Base-by-base conservation (phyloP, 2,113 vertebrate species). In the Colius striatus region DNA sequence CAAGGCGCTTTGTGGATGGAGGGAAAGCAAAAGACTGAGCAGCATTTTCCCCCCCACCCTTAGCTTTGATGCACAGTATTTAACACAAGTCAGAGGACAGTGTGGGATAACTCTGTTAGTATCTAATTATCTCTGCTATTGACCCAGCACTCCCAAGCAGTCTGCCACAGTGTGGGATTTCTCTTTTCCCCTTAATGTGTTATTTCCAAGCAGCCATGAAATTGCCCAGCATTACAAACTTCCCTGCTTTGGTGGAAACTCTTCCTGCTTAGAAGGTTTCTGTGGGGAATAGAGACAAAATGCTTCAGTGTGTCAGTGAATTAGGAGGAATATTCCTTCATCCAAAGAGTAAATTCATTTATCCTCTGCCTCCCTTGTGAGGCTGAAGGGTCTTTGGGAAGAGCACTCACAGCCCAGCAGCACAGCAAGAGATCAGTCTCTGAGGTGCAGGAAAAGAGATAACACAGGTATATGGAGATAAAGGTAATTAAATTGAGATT, bases 61-160 rank as follows among this genome's bases (percentile, higher is more conserved):
- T 51, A 36, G 67, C 36, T 79, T 54, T 55, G 61, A 66, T 57
- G 71, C 29, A 51, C 48, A 74, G 13, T 12, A 8, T 61, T 75
- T n/a, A 73, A 45, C 16, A 41, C 61, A 10, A n/a, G 34, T 82
- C 47, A 26, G 82, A 73, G 51, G 45, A 83, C 27, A 21, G 30
- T 21, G 70, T 68, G 34, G 71, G 77, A 50, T 91, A 95, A 82
- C 82, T 78, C 77, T 22, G 57, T 72, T 83, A 68, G 80, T 48
- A 76, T 61, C 79, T 82, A 47, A 95, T 96, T 94, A 95, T 47
- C 89, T 90, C 55, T 82, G 75, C 67, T 85, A 43, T 74, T 85
- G 94, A 74, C 84, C 62, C 81, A 78, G 91, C 66, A 11, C 72
- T 70, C 88, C 62, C 14, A 9, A 15, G 17, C 1, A 47, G 20